Evolutionary conservation across 2,888 invertebrate species (phyloP).

Genomic region (Machimus rusticus): DNA sequence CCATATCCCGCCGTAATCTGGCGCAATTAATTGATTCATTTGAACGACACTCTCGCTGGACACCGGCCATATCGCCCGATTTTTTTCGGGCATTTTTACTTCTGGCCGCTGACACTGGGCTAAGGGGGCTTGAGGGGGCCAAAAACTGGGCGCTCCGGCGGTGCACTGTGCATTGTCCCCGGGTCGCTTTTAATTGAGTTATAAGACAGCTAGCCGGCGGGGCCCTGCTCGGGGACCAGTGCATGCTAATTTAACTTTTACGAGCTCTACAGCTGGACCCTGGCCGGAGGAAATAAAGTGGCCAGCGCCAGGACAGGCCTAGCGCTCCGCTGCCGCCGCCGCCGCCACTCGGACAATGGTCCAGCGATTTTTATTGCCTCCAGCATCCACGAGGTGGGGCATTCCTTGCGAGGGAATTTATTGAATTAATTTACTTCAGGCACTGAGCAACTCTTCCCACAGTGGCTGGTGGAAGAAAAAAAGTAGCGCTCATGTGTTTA

Average conservation of each 20-base stretch:
- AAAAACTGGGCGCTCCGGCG: not conserved
- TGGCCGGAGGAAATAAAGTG: not conserved
- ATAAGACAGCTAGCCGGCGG: not conserved
- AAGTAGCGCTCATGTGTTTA: not conserved
- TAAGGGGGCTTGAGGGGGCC: not conserved
- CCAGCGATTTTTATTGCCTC: not conserved
- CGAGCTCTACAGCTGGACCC: not conserved
- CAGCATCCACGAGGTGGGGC: not conserved
- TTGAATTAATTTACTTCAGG: conserved; percentile 9
- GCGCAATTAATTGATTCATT: not conserved
- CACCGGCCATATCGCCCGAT: not conserved
- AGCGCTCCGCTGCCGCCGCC: not conserved
- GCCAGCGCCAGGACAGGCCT: not conserved
- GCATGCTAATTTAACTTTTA: not conserved
- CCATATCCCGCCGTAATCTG: not conserved
- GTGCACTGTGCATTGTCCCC: not conserved
- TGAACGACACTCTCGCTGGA: not conserved
- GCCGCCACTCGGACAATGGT: not conserved
- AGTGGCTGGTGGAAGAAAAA: not conserved
- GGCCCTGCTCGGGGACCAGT: not conserved
- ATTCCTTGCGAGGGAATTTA: not conserved
- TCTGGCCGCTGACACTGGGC: not conserved
- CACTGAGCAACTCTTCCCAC: not conserved
- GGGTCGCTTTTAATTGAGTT: not conserved
- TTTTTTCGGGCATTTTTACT: not conserved